These are phyloP conservation scores for Cyphomyrus discorhynchus DNA, from an alignment of 2,113 vertebrate species.

Conservation along the genomic window DNA sequence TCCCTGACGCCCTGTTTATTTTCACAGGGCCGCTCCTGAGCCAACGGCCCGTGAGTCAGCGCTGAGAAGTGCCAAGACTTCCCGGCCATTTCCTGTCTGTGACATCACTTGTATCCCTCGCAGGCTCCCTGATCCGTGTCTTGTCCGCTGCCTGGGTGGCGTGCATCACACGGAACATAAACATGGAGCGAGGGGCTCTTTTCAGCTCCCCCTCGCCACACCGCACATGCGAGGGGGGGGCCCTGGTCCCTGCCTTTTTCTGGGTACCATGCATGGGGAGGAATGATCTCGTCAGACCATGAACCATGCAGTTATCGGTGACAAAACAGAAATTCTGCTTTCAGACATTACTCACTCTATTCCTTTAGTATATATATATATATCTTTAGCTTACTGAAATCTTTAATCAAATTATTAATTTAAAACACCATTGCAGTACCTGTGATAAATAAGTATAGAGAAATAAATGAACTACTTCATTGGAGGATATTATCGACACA, in stretches of 20 bases:
- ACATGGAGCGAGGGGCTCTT: slow-evolving; percentile 68
- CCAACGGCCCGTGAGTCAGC: slow-evolving; percentile 80
- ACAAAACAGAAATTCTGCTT: slow-evolving; percentile 16
- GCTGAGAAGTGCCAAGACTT: slow-evolving; percentile 83
- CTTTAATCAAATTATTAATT: neutral
- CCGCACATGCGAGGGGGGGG: slow-evolving; percentile 65
- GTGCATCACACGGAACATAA: slow-evolving; percentile 72
- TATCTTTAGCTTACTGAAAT: neutral
- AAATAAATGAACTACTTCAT: neutral
- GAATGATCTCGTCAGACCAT: slow-evolving; percentile 24
- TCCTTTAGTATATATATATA: neutral
- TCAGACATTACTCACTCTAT: neutral
- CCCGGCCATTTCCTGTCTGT: slow-evolving; percentile 81
- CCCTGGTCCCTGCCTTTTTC: slow-evolving; percentile 59
- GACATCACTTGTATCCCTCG: slow-evolving; percentile 88
- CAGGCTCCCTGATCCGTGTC: slow-evolving; percentile 80
- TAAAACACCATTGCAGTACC: neutral
- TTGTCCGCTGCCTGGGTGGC: slow-evolving; percentile 93
- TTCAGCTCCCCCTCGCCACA: slow-evolving; percentile 67
- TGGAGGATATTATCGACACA: neutral
- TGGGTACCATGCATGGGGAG: slow-evolving; percentile 21
- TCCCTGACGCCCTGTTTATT: slow-evolving; percentile 99
- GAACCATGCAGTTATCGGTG: slow-evolving; percentile 20
- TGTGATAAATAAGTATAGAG: neutral
- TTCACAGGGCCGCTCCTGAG: slow-evolving; percentile 81